Base-by-base conservation (phyloP, 2,113 vertebrate species). In the Perccottus glenii region DNA sequence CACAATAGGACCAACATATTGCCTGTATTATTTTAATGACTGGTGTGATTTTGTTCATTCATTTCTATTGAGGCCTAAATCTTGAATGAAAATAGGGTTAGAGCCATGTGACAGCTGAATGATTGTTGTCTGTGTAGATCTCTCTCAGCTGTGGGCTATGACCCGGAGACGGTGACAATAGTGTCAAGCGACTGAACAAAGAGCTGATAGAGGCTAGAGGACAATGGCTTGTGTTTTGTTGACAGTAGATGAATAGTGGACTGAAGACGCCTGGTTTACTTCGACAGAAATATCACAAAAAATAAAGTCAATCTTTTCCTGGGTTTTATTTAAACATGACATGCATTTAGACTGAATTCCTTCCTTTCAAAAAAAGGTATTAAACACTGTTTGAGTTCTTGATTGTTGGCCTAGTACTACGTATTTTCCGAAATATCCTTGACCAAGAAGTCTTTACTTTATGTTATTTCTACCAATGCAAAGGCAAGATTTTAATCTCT, bases 171-270 rank as follows among this genome's bases (percentile, higher is more conserved):
- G 71, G 75, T 44, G 80, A 84, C 84, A 75, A 59, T 56, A 36
- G 77, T 69, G 83, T 83, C 79, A 76, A 69, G 75, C 74, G 57
- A 59, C 75, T 16, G 73, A 80, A 87, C 80, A 85, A 81, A 86
- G 85, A 82, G 80, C 70, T 67, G 70, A 81, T 75, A 63, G 53
- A 83, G 68, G 80, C 71, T 64, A 76, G 0, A 77, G 79, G 73
- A 89, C 81, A 84, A 88, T 74, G n/a, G 75, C 50, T 73, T n/a
- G 64, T 83, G 75, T 53, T 53, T 32, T 53, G 32, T 27, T 27
- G 11, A 33, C 27, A 11, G 10, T 19, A 27, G 19, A 52, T 19
- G 50, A 27, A 51, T 11, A 15, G n/a, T 49, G 15, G n/a, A n/a
- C 47, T 9, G 47, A n/a, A 19, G 47, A 19, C n/a, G 4, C 38